Evolutionary conservation across 2,888 invertebrate genomes (phyloP), one percentile per base, ranked within the genome.

Genomic region (Trichopoda pennipes): DNA sequence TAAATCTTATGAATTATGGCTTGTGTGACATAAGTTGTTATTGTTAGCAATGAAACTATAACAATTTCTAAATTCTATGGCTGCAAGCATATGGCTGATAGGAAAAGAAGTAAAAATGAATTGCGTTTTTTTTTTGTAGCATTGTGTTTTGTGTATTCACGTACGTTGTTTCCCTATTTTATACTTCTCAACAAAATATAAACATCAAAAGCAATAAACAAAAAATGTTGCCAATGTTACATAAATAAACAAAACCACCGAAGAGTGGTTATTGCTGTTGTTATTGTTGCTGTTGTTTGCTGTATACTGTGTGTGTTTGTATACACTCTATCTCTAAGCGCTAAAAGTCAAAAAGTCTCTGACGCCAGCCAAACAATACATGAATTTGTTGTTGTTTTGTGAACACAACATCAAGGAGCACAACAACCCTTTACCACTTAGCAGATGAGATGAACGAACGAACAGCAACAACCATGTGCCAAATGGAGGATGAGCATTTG

Each of bases 341-440:
- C 81, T 81, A 85, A 83, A 85, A 85, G 85, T 84, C 85, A 85
- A 84, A 84, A 85, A 85, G 84, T 84, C 83, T 81, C 77, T 78
- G 82, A 82, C 82, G 82, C 82, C 79, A 82, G 47, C 66, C 61
- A 82, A 75, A 77, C 56, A 74, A 75, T 61, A 55, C 28, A 60
- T 55, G 74, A 77, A 76, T 76, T 77, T 73, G 69, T 53, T 61
- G 77, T 77, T 73, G 69, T 53, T 61, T 64, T 78, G 58, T 72
- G 56, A 70, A 75, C 23, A 55, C 47, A 55, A 55, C 49, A 6
- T 38, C 38, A 44, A 16, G n/a, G n/a, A 32, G 60, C 35, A 38
- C 56, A 53, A 53, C 60, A 69, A 77, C 77, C 77, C 77, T 70
- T 70, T 70, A 35, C 35, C 68, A 49, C 47, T 55, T 49, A 47